Conservation (phyloP, 2,113 vertebrate species). For the Anolis sagrei region DNA sequence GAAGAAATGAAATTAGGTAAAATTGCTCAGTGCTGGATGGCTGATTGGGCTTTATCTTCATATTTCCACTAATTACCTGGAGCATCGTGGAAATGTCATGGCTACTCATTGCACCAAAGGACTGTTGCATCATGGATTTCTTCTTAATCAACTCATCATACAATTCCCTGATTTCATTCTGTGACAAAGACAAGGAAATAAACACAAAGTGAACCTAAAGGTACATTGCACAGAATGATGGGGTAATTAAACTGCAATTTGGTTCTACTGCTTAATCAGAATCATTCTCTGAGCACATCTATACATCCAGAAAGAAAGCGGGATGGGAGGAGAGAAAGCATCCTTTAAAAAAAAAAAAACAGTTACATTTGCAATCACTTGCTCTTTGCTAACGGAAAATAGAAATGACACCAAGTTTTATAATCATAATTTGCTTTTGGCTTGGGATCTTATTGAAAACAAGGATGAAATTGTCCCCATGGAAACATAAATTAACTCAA, state of each 20-base stretch:
- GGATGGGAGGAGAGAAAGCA: not conserved
- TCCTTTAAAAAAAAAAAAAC: no score
- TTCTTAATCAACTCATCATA: slow-evolving; percentile 84
- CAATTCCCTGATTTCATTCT: slow-evolving; percentile 82
- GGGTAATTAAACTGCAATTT: slow-evolving; percentile 14
- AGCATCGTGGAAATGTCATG: slow-evolving; percentile 72
- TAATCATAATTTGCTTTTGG: slow-evolving; percentile 28
- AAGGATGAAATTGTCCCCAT: slow-evolving; percentile 35
- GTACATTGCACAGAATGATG: slow-evolving; percentile 34
- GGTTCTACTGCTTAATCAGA: not conserved
- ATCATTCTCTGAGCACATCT: slow-evolving; percentile 19
- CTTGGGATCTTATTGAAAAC: slow-evolving; percentile 11
- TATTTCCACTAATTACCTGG: slow-evolving; percentile 79
- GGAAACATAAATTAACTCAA: slow-evolving; percentile 19
- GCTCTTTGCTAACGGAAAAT: slow-evolving; percentile 37
- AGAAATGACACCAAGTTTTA: slow-evolving; percentile 6
- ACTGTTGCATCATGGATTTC: slow-evolving; percentile 72
- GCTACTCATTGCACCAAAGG: slow-evolving; percentile 64
- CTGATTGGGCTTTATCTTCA: slow-evolving; percentile 5
- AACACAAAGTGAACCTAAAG: not conserved
- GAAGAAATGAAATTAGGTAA: slow-evolving; percentile 31
- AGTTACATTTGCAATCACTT: not conserved
- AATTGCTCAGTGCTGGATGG: not conserved
- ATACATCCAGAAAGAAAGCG: not conserved
- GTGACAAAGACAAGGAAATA: slow-evolving; percentile 55